Percentiles rank a stretch among this genome's conserved stretches.
Evolutionary conservation across 2,888 invertebrate genomes (phyloP).

Genomic region (Melanostoma scalare): DNA sequence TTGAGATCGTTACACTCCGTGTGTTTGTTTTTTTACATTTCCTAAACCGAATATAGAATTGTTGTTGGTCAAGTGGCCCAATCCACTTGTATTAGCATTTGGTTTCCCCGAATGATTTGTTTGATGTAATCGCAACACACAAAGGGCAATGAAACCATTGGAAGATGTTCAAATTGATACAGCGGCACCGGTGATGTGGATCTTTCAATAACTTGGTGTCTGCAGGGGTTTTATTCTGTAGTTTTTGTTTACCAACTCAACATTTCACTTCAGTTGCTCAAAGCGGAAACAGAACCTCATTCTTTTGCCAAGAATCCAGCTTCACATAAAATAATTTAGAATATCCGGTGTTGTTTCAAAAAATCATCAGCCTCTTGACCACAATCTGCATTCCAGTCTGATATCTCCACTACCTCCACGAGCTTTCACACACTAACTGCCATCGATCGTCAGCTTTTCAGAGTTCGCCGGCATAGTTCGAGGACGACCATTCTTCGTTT

Average conservation of each 20-base stretch:
- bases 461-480: conserved; percentile 69
- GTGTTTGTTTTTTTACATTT: conserved; percentile 44
- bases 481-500: conserved; percentile 66
- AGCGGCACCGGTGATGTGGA: no score
- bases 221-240: no score
- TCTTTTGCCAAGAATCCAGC: no score
- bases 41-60: conserved; percentile 49
- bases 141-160: conserved; percentile 50
- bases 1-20: conserved; percentile 58
- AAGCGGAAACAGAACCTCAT: no score
- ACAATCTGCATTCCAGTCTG: conserved; percentile 46
- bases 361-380: conserved; percentile 50
- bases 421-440: conserved; percentile 40
- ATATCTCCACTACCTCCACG: conserved; percentile 31
- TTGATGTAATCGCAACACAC: conserved; percentile 26
- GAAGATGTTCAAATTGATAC: conserved; percentile 29
- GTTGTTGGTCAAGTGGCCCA: conserved; percentile 53
- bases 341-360: not conserved
- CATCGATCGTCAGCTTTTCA: conserved; percentile 9
- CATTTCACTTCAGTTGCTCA: no score
- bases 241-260: no score
- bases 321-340: not conserved
- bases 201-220: no score
- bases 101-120: conserved; percentile 31
- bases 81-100: conserved; percentile 55